Evolutionary conservation across 2,797 vertebrate species (phyloP).

Genomic region (Oophaga sylvatica): DNA sequence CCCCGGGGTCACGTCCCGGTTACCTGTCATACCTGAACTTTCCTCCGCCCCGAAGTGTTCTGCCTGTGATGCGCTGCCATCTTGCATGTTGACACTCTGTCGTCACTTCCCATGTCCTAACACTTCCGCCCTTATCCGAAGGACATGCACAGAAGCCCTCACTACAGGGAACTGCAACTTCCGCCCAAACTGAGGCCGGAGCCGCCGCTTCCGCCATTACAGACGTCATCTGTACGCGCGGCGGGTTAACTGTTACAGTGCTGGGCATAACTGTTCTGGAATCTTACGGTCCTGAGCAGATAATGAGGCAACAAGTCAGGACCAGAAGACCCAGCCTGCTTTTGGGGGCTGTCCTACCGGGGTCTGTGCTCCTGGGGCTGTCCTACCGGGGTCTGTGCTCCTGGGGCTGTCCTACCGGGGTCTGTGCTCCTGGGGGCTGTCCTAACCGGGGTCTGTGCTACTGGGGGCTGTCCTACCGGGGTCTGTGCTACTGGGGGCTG

Average conservation of each 20-base stretch:
- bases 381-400: too few relatives aligned
- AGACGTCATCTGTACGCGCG: background rate
- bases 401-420: too few relatives aligned
- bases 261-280: background rate
- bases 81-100: slow-evolving; percentile 97
- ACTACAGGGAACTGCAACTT: background rate
- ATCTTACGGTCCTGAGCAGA: background rate
- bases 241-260: background rate
- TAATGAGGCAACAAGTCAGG: too few relatives aligned
- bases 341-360: too few relatives aligned
- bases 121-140: background rate
- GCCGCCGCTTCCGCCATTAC: background rate
- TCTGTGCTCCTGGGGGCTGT: too few relatives aligned
- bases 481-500: too few relatives aligned
- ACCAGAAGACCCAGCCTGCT: too few relatives aligned
- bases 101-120: slow-evolving; percentile 79
- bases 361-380: too few relatives aligned
- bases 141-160: background rate
- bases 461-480: too few relatives aligned
- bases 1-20: background rate
- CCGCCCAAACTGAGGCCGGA: background rate
- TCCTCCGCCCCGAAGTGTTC: slow-evolving; percentile 97
- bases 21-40: slow-evolving; percentile 88
- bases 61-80: slow-evolving; percentile 99
- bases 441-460: too few relatives aligned